These are phyloP conservation scores for Linepithema humile DNA, from an alignment of 1,140 invertebrate genomes.

Conservation along the genomic window DNA sequence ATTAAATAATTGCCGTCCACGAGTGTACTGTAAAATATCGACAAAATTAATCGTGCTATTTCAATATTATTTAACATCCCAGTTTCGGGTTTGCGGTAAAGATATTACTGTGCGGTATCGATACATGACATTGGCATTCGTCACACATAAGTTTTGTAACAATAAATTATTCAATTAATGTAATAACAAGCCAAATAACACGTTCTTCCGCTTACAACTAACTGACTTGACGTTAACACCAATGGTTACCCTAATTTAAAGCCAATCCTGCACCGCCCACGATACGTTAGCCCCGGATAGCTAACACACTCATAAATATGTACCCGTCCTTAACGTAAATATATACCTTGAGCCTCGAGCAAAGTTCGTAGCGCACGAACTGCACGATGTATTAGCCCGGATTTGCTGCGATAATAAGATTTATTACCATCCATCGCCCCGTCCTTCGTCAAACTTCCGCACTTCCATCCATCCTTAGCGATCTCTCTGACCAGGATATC, in stretches of 20 bases:
- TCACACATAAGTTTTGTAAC: not conserved
- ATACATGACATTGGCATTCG: not conserved
- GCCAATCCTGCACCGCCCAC: constrained; percentile 10
- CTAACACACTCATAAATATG: constrained; percentile 56
- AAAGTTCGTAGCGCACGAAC: constrained; percentile 46
- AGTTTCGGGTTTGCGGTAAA: not conserved
- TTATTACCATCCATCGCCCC: constrained; percentile 58
- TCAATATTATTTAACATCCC: not conserved
- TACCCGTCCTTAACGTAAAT: constrained; percentile 12
- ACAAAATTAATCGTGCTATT: not conserved
- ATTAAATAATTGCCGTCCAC: not conserved
- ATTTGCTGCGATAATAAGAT: constrained; percentile 69
- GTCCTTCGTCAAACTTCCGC: constrained; percentile 64
- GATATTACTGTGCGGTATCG: not conserved
- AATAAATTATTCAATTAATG: constrained; percentile 6
- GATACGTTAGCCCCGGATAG: not conserved
- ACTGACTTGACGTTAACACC: constrained; percentile 11
- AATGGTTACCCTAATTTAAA: constrained; percentile 39
- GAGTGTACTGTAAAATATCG: constrained; percentile 7
- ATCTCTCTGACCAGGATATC: not conserved
- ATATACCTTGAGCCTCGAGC: constrained; percentile 15
- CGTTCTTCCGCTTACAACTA: constrained; percentile 12
- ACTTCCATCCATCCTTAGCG: not conserved
- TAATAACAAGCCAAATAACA: constrained; percentile 2
- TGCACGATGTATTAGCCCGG: constrained; percentile 49